Conservation (phyloP, 2,888 invertebrate genomes). For the Nomada ferruginata region DNA sequence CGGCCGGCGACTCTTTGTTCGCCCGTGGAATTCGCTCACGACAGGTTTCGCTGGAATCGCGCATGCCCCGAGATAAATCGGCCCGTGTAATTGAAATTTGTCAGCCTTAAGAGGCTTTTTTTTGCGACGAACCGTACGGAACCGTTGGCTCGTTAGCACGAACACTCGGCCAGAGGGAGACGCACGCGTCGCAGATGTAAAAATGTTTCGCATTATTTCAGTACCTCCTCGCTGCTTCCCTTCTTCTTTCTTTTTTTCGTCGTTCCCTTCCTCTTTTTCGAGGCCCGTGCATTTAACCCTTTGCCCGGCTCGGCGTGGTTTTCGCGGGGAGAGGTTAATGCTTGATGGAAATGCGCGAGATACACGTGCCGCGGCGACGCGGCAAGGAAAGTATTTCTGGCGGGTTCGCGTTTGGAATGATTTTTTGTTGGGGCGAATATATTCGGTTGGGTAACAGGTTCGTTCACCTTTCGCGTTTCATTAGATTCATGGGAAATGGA, state of each 20-base stretch:
- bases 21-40: conserved; percentile 74
- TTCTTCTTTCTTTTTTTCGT: neutral
- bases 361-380: neutral
- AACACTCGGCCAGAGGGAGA: neutral
- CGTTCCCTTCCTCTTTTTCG: neutral
- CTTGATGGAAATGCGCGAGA: neutral
- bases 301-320: neutral
- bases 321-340: neutral
- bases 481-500: too few species aligned
- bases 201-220: conserved; percentile 46
- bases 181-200: conserved; percentile 29
- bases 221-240: conserved; percentile 4
- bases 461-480: too few species aligned
- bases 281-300: conserved; percentile 26
- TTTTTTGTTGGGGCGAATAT: too few species aligned
- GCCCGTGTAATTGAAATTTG: conserved; percentile 56
- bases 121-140: conserved; percentile 39
- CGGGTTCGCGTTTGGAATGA: neutral
- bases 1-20: conserved; percentile 58
- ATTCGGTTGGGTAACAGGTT: too few species aligned
- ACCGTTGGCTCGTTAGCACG: conserved; percentile 48
- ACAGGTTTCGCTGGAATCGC: conserved; percentile 70
- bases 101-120: conserved; percentile 50
- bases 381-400: neutral
- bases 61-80: conserved; percentile 68